Evolutionary conservation across 2,888 invertebrate genomes (phyloP).

Genomic region (Scelioninae gen. 2): DNA sequence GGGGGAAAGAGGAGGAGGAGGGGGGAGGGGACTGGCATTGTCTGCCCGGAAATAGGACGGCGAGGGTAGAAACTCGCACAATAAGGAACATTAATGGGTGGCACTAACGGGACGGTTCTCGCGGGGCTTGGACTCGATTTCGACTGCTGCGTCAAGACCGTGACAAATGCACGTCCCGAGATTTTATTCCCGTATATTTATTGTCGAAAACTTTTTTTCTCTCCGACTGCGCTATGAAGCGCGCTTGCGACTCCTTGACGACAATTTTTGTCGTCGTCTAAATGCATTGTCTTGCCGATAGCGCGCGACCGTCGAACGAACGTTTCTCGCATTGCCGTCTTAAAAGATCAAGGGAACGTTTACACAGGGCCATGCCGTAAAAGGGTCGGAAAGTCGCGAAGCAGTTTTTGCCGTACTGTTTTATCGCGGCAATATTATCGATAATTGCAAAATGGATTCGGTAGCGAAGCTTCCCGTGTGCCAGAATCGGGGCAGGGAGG

Average conservation of each 20-base stretch:
- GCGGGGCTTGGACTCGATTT: constrained; percentile 52
- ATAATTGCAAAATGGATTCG: constrained; percentile 50
- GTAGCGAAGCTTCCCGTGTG: constrained; percentile 41
- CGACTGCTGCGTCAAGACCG: constrained; percentile 53
- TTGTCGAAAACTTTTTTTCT: constrained; percentile 45
- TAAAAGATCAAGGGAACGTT: no score
- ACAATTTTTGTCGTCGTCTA: no score
- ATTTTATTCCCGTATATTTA: constrained; percentile 42
- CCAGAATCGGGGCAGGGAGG: constrained; percentile 33
- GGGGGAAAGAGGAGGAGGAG: no score
- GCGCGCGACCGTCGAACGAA: no score
- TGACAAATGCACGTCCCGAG: constrained; percentile 47
- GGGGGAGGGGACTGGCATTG: constrained; percentile 61
- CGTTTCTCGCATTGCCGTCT: no score
- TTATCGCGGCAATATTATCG: constrained; percentile 32
- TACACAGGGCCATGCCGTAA: no score
- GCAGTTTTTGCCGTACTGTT: constrained; percentile 16
- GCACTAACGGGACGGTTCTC: constrained; percentile 59
- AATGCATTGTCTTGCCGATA: no score
- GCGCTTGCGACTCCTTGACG: no score
- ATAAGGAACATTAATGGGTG: constrained; percentile 61
- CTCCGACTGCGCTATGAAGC: constrained; percentile 33
- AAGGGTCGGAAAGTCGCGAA: no score
- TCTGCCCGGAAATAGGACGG: constrained; percentile 67
- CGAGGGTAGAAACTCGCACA: constrained; percentile 58